Base-by-base conservation (phyloP, 2,888 invertebrate genomes). In the Hirtodrosophila cameraria region DNA sequence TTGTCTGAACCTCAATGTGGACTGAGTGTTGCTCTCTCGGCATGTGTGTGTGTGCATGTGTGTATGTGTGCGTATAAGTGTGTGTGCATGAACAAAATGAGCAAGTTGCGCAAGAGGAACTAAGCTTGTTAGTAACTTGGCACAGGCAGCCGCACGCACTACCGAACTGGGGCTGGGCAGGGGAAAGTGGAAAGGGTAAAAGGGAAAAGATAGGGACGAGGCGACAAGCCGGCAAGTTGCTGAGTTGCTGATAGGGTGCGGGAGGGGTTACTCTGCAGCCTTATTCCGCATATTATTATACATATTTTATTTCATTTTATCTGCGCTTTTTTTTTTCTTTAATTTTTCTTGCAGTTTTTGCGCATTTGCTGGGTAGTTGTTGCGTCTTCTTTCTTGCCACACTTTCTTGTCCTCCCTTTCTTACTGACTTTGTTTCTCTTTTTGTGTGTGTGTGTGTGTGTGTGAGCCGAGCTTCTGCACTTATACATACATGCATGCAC, bases 71-170 rank as follows among this genome's bases (percentile, higher is more conserved):
- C 8, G 30, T 25, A 35, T 6, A 30, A 18, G 59, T 27, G 55
- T 9, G 27, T 38, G 33, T 27, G 18, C 20, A 18, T 31, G 39
- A 15, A 31, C 12, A 42, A 65, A 75, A 58, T 73, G 68, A 66
- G 70, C 61, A 76, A 59, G 68, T 68, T 78, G 59, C 60, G 42
- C 28, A 63, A 60, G 66, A 75, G 69, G 72, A 79, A 77, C 78
- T 81, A 81, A 80, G 82, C 82, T 80, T 80, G 80, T 80, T 80
- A 80, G 82, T 72, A 79, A 80, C 75, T 80, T 79, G 82, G 76
- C 73, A 66, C 69, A 65, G 74, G 28, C 67, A 61, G 42, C 48
- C 53, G 52, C 69, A 75, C 73, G 75, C 75, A 75, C 57, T 52
- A 57, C 59, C 52, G 65, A 41, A 48, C 42, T 49, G 50, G 16